phyloP scores from a whole-genome alignment of 2,888 invertebrate species.

The Caenorhabditis plicata region DNA sequence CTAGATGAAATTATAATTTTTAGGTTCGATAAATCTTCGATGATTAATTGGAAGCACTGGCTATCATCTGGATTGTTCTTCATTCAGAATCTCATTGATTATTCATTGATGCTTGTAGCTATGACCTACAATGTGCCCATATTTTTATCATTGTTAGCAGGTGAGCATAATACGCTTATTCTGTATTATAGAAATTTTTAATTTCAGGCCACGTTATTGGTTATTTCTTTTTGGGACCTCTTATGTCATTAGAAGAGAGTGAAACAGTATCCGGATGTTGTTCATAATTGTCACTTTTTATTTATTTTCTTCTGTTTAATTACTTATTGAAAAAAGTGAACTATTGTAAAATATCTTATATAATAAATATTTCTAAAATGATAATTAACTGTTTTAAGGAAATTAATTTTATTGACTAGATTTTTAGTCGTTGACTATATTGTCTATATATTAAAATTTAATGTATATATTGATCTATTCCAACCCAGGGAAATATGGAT shows the following conservation, averaged over 20 bases:
- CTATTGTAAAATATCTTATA: too few relatives aligned
- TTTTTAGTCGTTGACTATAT: too few relatives aligned
- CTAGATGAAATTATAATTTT: constrained; percentile 3
- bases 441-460: too few relatives aligned
- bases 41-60: constrained; percentile 21
- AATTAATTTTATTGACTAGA: too few relatives aligned
- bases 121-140: constrained; percentile 60
- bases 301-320: too few relatives aligned
- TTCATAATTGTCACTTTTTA: constrained; percentile 12
- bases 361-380: not conserved
- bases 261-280: constrained; percentile 40
- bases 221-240: constrained; percentile 51
- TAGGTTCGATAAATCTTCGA: constrained; percentile 29
- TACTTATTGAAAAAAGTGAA: too few relatives aligned
- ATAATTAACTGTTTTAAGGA: too few relatives aligned
- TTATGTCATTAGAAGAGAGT: constrained; percentile 36
- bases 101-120: constrained; percentile 54
- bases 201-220: constrained; percentile 52
- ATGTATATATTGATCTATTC: too few relatives aligned
- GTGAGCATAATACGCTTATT: constrained; percentile 1
- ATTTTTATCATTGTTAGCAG: constrained; percentile 12
- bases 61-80: constrained; percentile 42
- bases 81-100: constrained; percentile 46
- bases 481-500: too few relatives aligned
- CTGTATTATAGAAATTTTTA: not conserved